Evolutionary conservation across 1,140 invertebrate genomes (phyloP).

Genomic region (Nasonia vitripennis): DNA sequence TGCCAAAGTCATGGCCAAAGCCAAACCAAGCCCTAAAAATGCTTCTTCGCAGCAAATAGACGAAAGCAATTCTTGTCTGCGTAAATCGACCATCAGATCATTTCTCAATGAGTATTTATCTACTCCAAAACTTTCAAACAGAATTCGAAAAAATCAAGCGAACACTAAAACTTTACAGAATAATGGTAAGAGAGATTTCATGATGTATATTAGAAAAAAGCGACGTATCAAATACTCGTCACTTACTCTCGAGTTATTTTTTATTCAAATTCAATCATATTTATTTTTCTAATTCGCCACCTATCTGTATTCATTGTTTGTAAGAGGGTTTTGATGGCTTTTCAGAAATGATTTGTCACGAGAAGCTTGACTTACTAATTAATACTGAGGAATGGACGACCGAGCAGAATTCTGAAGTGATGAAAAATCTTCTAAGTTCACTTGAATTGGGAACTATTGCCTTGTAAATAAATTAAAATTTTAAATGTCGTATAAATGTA

Average conservation of each 20-base stretch:
- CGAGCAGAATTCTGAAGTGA: slow-evolving; percentile 56
- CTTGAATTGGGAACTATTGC: slow-evolving; percentile 45
- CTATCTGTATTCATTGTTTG: no score
- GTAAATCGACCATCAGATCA: neutral
- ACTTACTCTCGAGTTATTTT: no score
- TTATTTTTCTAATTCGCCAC: no score
- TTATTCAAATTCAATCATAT: no score
- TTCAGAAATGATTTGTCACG: slow-evolving; percentile 61
- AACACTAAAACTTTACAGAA: neutral
- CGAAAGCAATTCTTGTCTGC: slow-evolving; percentile 22
- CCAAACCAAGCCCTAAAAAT: neutral
- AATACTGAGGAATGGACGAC: slow-evolving; percentile 58
- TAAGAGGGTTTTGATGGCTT: slow-evolving; percentile 7
- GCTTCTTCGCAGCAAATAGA: neutral
- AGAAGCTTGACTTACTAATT: slow-evolving; percentile 58
- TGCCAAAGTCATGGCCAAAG: neutral
- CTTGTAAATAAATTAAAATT: slow-evolving; percentile 51
- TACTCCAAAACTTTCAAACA: neutral
- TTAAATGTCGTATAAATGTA: neutral
- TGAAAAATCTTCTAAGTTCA: slow-evolving; percentile 53
- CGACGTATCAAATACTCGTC: no score
- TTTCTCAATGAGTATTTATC: neutral
- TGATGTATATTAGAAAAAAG: neutral
- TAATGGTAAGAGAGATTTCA: neutral
- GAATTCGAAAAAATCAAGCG: neutral